A percentile compares a stretch with the other conserved stretches of the same genome.
Evolutionary conservation across 35 echinoderm and acorn worm genomes (phyloP).

Genomic region (Acanthaster planci): DNA sequence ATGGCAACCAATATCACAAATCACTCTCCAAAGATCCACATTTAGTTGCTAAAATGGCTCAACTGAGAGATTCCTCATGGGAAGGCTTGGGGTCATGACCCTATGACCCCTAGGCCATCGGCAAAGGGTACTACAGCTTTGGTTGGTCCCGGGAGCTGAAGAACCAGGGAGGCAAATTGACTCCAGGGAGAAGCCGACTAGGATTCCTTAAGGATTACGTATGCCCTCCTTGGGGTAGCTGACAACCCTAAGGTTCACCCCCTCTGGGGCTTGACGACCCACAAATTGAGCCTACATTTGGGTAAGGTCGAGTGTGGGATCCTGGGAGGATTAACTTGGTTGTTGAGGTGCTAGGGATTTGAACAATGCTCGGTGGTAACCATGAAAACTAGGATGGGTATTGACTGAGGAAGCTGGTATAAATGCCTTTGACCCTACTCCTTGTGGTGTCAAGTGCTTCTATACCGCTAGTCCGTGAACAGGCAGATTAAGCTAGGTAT

Average conservation of each 20-base stretch:
- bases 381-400: no score
- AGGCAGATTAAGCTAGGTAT: background rate
- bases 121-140: constrained; percentile 13
- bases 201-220: constrained; percentile 23
- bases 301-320: no score
- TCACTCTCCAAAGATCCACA: constrained; percentile 8
- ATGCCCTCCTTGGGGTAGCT: background rate
- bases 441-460: constrained; percentile 18
- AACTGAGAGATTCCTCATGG: background rate
- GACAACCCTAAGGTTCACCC: no score
- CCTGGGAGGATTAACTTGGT: no score
- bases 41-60: constrained; percentile 23
- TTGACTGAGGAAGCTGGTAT: no score
- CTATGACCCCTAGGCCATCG: background rate
- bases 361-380: no score
- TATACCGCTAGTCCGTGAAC: background rate
- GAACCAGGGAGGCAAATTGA: background rate
- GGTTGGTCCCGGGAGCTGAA: background rate
- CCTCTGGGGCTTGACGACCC: no score
- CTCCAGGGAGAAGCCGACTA: background rate
- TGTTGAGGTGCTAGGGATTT: no score
- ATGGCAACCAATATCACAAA: constrained; percentile 11
- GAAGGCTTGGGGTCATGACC: background rate
- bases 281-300: no score
- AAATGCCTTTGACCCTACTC: constrained; percentile 7